Conservation (phyloP, 2,113 vertebrate genomes). For the Toxotes jaculatrix region DNA sequence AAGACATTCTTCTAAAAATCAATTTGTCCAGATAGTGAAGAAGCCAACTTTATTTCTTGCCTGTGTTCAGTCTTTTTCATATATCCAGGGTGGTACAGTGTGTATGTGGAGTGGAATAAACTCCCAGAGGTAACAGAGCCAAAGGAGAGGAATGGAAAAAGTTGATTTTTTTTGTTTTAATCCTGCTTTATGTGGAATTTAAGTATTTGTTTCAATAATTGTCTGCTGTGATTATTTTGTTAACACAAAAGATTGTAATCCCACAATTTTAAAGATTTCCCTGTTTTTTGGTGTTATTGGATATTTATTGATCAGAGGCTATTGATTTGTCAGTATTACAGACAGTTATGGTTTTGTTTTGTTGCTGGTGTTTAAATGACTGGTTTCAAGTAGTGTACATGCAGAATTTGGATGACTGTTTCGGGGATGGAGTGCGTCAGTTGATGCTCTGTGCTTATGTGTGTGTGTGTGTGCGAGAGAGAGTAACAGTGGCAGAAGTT, state of each 20-base stretch:
- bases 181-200: neutral
- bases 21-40: neutral
- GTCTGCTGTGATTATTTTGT: neutral
- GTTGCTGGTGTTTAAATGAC: neutral
- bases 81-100: neutral
- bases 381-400: neutral
- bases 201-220: neutral
- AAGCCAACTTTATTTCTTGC: neutral
- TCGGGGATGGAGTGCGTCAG: neutral
- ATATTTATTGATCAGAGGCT: neutral
- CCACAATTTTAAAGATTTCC: neutral
- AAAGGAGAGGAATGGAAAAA: neutral
- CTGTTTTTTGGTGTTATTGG: neutral
- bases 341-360: neutral
- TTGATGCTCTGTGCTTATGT: conserved; percentile 3
- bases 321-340: neutral
- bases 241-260: neutral
- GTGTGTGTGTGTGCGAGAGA: neutral
- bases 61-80: neutral
- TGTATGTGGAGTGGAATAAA: neutral
- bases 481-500: conserved; percentile 3
- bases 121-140: neutral
- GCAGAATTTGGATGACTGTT: conserved; percentile 9
- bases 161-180: neutral
- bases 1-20: neutral